Evolutionary conservation across 2,113 vertebrate genomes (phyloP).

Genomic region (Podarcis muralis): DNA sequence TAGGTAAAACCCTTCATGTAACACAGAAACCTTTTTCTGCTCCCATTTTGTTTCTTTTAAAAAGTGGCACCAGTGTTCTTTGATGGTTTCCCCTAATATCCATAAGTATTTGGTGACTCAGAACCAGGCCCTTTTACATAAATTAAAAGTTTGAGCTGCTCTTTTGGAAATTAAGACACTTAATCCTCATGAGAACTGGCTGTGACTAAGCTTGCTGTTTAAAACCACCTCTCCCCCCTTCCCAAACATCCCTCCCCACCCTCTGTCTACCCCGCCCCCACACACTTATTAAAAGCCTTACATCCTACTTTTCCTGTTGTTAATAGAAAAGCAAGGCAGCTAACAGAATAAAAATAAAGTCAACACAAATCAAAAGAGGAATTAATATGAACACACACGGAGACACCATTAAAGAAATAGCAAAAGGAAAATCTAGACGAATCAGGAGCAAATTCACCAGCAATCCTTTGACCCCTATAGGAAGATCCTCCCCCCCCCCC

Average conservation of each 20-base stretch:
- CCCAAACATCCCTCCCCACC: too few species aligned
- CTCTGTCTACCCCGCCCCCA: too few species aligned
- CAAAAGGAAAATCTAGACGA: not conserved
- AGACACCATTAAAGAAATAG: not conserved
- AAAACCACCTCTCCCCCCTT: not conserved
- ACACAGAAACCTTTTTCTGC: slow-evolving; percentile 43
- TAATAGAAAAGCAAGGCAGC: not conserved
- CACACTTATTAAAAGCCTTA: not conserved
- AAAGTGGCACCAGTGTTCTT: slow-evolving; percentile 50
- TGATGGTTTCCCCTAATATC: slow-evolving; percentile 35
- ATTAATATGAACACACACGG: not conserved
- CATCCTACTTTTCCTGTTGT: not conserved
- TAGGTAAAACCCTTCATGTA: slow-evolving; percentile 23
- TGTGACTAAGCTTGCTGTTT: not conserved
- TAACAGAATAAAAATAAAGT: not conserved
- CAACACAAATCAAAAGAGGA: not conserved
- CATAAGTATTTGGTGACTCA: slow-evolving; percentile 51
- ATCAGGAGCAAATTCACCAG: not conserved
- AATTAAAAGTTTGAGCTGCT: slow-evolving; percentile 52
- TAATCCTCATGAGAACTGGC: not conserved
- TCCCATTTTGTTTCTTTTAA: slow-evolving; percentile 55
- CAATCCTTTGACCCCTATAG: not conserved
- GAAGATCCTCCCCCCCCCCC: not conserved
- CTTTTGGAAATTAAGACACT: slow-evolving; percentile 53
- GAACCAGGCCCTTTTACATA: slow-evolving; percentile 37